Evolutionary conservation across 2,888 invertebrate genomes (phyloP).

Genomic region (Eupithecia pulchellata): DNA sequence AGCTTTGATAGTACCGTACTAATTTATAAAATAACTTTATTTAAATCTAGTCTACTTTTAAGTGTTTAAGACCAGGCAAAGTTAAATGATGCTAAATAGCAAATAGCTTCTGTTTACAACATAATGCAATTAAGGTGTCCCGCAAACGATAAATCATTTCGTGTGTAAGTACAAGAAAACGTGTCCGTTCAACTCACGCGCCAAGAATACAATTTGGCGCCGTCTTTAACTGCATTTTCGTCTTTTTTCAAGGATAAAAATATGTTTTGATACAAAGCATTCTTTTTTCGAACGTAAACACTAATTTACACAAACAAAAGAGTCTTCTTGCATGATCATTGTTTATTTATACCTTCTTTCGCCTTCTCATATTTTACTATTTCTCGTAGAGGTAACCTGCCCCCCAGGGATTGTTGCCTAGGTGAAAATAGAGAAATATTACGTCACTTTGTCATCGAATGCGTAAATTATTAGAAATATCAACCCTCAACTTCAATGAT

Average conservation of each 20-base stretch:
- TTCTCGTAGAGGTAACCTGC: not conserved
- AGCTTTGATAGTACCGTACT: not conserved
- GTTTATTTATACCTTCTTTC: not conserved
- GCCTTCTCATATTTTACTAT: not conserved
- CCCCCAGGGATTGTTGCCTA: too few species aligned
- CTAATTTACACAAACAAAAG: conserved; percentile 2
- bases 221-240: conserved; percentile 60
- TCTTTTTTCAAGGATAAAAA: conserved; percentile 43
- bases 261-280: not conserved
- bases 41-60: not conserved
- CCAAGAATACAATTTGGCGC: conserved; percentile 67
- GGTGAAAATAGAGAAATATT: too few species aligned
- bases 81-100: not conserved
- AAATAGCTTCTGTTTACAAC: not conserved
- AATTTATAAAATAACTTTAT: not conserved
- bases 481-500: too few species aligned
- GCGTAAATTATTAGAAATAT: too few species aligned
- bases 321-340: not conserved
- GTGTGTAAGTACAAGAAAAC: conserved; percentile 31
- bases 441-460: too few species aligned
- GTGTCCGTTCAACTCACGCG: conserved; percentile 42
- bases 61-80: not conserved
- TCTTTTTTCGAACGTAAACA: not conserved
- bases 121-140: not conserved
- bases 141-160: not conserved